Evolutionary conservation across 2,797 vertebrate species (phyloP).

Genomic region (Sebastes kiyomatsui): DNA sequence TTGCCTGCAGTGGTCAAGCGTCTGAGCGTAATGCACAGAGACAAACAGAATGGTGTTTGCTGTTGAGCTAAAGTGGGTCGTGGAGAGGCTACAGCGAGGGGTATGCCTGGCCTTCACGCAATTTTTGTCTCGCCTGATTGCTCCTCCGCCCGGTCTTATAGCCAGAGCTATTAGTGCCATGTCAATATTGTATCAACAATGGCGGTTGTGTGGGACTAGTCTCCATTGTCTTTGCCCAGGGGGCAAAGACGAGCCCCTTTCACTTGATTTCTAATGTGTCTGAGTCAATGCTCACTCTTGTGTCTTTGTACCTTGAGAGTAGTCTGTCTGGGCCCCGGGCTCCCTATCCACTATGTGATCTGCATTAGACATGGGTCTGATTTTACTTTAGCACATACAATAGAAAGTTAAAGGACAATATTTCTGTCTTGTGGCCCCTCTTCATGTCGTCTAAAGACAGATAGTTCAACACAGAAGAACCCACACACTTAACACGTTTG

Average conservation of each 20-base stretch:
- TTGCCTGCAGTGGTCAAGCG: constrained; percentile 56
- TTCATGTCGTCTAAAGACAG: not conserved
- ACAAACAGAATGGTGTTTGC: constrained; percentile 73
- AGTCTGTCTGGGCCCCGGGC: constrained; percentile 21
- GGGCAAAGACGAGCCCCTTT: constrained; percentile 34
- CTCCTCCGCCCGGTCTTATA: constrained; percentile 40
- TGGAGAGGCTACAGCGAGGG: constrained; percentile 39
- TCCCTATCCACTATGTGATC: not conserved
- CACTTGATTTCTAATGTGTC: constrained; percentile 49
- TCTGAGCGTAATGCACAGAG: constrained; percentile 74
- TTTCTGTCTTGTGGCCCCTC: not conserved
- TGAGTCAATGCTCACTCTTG: constrained; percentile 38
- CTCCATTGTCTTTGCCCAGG: constrained; percentile 47
- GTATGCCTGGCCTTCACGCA: constrained; percentile 58
- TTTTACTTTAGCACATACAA: constrained; percentile 17
- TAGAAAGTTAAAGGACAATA: not conserved
- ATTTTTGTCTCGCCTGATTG: constrained; percentile 64
- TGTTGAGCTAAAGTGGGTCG: constrained; percentile 73
- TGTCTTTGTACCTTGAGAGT: constrained; percentile 42
- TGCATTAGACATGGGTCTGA: constrained; percentile 9
- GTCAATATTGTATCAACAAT: constrained; percentile 79
- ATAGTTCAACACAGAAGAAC: not conserved
- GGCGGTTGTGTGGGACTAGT: constrained; percentile 32
- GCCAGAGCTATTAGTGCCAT: constrained; percentile 71
- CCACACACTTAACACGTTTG: not conserved